These are phyloP conservation scores for Chrysolina haemoptera DNA, from an alignment of 2,888 invertebrate genomes.

Conservation along the genomic window DNA sequence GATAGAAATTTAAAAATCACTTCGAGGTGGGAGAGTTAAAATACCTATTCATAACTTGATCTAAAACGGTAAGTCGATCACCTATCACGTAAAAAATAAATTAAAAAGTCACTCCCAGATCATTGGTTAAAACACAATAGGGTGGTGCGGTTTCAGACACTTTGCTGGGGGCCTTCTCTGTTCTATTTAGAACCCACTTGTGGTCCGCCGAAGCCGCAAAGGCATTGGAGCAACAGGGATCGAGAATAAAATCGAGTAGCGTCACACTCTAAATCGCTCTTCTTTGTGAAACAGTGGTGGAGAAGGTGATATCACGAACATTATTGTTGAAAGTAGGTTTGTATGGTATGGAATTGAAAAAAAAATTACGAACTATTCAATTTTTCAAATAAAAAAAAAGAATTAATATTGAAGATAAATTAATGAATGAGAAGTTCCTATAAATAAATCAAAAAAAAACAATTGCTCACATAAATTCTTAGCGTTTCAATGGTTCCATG, in stretches of 20 bases:
- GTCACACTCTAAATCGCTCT: slow-evolving; percentile 48
- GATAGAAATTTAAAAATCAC: not conserved
- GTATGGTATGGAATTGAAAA: no score
- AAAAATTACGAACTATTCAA: no score
- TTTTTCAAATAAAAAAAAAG: no score
- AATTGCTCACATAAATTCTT: no score
- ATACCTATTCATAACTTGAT: not conserved
- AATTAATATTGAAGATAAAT: no score
- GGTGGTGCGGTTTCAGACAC: slow-evolving; percentile 55
- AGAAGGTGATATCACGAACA: not conserved
- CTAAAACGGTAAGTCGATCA: not conserved
- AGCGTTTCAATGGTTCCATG: no score
- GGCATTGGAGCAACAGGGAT: slow-evolving; percentile 40
- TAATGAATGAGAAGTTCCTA: no score
- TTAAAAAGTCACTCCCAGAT: slow-evolving; percentile 37
- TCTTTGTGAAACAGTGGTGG: slow-evolving; percentile 45
- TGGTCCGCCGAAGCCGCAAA: slow-evolving; percentile 34
- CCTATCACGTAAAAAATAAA: slow-evolving; percentile 8
- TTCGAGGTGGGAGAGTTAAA: not conserved
- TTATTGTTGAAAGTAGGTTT: not conserved
- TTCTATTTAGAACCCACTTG: slow-evolving; percentile 55
- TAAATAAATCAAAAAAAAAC: no score
- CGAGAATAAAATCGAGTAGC: slow-evolving; percentile 51
- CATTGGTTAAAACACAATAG: slow-evolving; percentile 53
- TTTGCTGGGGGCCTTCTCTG: slow-evolving; percentile 66